Base-by-base conservation (phyloP, 1,140 invertebrate species). In the Bicyclus anynana region DNA sequence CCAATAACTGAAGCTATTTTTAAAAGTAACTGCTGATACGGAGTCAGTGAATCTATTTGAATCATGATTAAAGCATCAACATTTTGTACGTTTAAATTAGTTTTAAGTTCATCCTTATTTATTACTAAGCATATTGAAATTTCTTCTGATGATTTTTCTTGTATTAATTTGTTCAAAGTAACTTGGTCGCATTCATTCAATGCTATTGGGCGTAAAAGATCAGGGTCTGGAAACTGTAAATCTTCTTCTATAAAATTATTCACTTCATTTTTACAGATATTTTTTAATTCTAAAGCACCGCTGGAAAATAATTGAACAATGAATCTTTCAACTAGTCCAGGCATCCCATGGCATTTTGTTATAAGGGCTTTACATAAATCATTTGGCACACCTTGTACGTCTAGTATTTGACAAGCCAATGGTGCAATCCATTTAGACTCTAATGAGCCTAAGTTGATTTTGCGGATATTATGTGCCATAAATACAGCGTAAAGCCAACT, bases 1-100 rank as follows among this genome's bases (percentile, higher is more conserved):
- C 90, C 90, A 16, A 91, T 81, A 9, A 91, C 89, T 1, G 90
- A 88, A 35, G 82, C 84, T 53, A 88, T 89, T 78, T 91, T 91
- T 44, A 91, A 64, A 16, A 91, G 61, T 29, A 89, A 65, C 59
- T 91, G 89, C 55, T 90, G 87, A 59, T 87, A 90, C 9, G 89
- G 81, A 17, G 88, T 80, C 10, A 91, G 67, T 5, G 85, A 83
- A 66, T 91, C 89, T 57, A 90, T 90, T 61, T 89, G 77, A 46
- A 90, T 87, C 77, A 91, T 80, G 46, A 90, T 81, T 23, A 91
- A 72, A 42, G 88, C 88, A 57, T 86, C 84, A 17, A 85, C 52
- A 69, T 82, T 88, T 71, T 86, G 75, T 13, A 72, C 69, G 64
- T 86, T 80, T 23, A 84, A 69, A 49, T 87, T 77, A 16, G 77